Evolutionary conservation across 2,888 invertebrate species (phyloP), one percentile per base, ranked within the genome.

Genomic region (Drosophila dives): DNA sequence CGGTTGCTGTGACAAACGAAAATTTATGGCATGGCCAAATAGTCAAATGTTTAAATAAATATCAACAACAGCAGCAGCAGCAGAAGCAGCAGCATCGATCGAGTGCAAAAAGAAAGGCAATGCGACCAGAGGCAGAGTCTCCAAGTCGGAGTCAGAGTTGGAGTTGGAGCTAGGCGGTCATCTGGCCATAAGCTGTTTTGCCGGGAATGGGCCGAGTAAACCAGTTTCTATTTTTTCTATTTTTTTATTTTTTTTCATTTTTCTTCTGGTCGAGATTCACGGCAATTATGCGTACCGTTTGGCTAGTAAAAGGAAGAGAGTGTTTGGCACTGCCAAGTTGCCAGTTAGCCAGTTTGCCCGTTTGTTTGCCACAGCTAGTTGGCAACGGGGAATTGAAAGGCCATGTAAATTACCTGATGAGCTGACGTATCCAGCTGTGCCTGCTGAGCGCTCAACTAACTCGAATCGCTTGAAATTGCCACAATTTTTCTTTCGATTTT

Each of bases 221-320:
- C 78, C 51, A 72, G 78, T 79, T 79, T 80, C 53, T 65, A n/a
- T 38, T 38, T 54, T 38, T 26, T 7, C 29, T 51, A 0, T 51
- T 26, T 10, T 3, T 49, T 51, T 6, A 34, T 26, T 54, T 12
- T 55, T n/a, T 23, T n/a, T 38, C 38, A 45, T 45, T 45, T 45
- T 77, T 64, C 56, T 56, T 55, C 59, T 84, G 87, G 82, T 74
- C 86, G 81, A 86, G 89, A 86, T 86, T 81, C 83, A 75, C 75
- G 77, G 85, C 86, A 81, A 83, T 83, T 86, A 88, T 81, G 89
- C 76, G 89, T 84, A 81, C 81, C 77, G 89, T 76, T 79, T 72
- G 80, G 80, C 77, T 75, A 85, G 89, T 89, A 86, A 89, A 86
- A 89, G 85, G 85, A 86, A 86, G 89, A 86, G 89, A 86, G 85